Evolutionary conservation across 2,888 invertebrate species (phyloP).

Genomic region (Scrobipalpa costella): DNA sequence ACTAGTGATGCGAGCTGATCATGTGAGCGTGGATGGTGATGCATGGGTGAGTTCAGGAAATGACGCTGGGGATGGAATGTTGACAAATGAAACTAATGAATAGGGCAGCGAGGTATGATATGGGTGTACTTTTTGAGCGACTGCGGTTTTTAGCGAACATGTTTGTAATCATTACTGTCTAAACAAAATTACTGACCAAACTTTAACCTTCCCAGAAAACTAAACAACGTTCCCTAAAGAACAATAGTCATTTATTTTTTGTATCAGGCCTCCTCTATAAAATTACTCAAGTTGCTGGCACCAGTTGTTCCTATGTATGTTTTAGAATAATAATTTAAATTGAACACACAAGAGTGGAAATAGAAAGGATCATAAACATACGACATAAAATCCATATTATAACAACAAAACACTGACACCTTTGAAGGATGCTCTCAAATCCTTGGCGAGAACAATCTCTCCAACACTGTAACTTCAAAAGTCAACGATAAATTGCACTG

Average conservation of each 20-base stretch:
- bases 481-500: conserved; percentile 26
- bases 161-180: too few relatives aligned
- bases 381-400: neutral
- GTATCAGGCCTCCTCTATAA: too few relatives aligned
- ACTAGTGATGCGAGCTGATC: conserved; percentile 24
- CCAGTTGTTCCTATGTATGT: too few relatives aligned
- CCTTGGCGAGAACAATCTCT: neutral
- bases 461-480: conserved; percentile 14
- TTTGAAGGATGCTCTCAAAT: conserved; percentile 9
- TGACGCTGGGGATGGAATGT: conserved; percentile 17
- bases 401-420: neutral
- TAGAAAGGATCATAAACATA: neutral
- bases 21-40: conserved; percentile 21
- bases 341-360: too few relatives aligned
- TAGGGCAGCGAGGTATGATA: neutral
- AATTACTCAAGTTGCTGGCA: too few relatives aligned
- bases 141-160: neutral
- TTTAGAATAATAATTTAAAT: too few relatives aligned
- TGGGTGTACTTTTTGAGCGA: neutral
- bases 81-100: conserved; percentile 17
- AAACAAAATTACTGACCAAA: too few relatives aligned
- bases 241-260: too few relatives aligned
- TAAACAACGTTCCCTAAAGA: too few relatives aligned
- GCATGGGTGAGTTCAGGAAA: conserved; percentile 23
- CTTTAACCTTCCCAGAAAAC: too few relatives aligned